Evolutionary conservation across 2,113 vertebrate species (phyloP).

Genomic region (Tonatia bakeri): DNA sequence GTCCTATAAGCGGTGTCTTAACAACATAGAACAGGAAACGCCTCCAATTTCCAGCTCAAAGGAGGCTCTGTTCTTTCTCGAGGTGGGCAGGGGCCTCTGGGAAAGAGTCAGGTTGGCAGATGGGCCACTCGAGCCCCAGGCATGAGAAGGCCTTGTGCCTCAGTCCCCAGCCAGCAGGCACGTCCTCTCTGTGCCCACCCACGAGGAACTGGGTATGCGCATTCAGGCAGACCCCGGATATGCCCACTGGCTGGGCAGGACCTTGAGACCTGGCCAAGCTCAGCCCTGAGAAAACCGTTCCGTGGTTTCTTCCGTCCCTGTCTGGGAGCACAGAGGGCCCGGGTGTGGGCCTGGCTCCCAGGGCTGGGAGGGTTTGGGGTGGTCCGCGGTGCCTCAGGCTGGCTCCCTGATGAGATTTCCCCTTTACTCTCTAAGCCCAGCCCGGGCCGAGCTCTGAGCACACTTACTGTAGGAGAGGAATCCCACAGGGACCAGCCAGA

Average conservation of each 20-base stretch:
- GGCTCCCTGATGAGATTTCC: not conserved
- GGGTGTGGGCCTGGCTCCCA: not conserved
- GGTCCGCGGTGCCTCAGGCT: not conserved
- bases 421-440: not conserved
- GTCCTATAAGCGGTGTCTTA: slow-evolving; percentile 61
- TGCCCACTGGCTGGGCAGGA: not conserved
- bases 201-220: not conserved
- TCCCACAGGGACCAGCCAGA: not conserved
- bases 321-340: not conserved
- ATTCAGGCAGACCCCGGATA: not conserved
- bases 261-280: not conserved
- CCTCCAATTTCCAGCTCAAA: slow-evolving; percentile 69
- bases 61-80: slow-evolving; percentile 68
- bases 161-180: not conserved
- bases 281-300: not conserved
- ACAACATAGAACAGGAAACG: slow-evolving; percentile 52
- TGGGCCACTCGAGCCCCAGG: not conserved
- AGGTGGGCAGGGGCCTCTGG: slow-evolving; percentile 46
- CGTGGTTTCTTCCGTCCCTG: not conserved
- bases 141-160: not conserved
- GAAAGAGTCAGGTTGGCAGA: slow-evolving; percentile 17
- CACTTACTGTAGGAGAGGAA: not conserved
- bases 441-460: not conserved
- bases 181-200: not conserved
- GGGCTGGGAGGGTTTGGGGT: not conserved